Percentiles rank a stretch among this genome's conserved stretches.
Conservation (phyloP, 2,113 vertebrate genomes). For the Astur gentilis region DNA sequence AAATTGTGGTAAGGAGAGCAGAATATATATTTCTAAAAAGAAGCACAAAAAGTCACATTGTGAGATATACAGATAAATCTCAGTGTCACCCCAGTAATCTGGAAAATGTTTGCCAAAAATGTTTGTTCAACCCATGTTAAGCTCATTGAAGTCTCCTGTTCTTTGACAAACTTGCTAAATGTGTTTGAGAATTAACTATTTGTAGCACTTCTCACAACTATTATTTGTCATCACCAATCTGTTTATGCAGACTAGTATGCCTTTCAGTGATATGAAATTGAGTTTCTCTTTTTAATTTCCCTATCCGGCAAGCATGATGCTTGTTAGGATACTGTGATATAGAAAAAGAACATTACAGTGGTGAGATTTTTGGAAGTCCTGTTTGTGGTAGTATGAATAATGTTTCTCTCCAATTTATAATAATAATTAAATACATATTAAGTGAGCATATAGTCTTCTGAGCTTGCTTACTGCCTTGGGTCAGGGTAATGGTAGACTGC, state of each 20-base stretch:
- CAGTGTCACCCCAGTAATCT: not conserved
- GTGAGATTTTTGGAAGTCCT: not conserved
- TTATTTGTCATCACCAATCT: constrained; percentile 28
- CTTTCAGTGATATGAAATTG: not conserved
- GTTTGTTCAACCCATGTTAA: not conserved
- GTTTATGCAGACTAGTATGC: not conserved
- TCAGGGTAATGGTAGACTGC: not conserved
- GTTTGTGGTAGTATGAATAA: not conserved
- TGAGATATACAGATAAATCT: not conserved
- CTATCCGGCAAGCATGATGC: not conserved
- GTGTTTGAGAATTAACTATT: not conserved
- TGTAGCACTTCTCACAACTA: not conserved
- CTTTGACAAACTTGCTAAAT: constrained; percentile 15
- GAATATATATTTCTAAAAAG: not conserved
- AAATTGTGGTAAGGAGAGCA: not conserved
- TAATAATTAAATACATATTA: not conserved
- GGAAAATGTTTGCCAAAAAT: not conserved
- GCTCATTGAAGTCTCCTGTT: not conserved
- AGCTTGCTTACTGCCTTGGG: not conserved
- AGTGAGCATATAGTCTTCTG: not conserved
- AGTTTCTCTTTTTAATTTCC: constrained; percentile 17
- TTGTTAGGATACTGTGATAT: not conserved
- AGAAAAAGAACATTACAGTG: not conserved
- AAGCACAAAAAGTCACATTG: not conserved
- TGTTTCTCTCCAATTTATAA: not conserved